Percentiles rank a stretch among this genome's conserved stretches.
Evolutionary conservation across 2,113 vertebrate genomes (phyloP).

Genomic region (Myocastor coypus): DNA sequence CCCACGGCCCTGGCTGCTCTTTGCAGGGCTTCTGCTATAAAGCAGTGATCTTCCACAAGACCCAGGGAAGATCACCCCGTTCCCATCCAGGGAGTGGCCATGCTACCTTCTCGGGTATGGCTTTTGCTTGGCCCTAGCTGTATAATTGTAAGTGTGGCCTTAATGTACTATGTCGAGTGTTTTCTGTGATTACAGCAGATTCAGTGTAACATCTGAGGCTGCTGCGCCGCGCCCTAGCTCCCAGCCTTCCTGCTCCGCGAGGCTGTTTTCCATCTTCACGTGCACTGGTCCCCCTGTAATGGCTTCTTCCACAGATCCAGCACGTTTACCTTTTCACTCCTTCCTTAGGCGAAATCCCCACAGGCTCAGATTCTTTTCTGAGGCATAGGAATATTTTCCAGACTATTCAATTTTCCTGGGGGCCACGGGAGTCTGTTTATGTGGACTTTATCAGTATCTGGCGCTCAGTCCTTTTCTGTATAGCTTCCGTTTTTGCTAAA

Average conservation of each 20-base stretch:
- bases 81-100: not conserved
- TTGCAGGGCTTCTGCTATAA: not conserved
- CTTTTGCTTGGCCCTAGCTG: not conserved
- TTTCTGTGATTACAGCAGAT: not conserved
- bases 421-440: not conserved
- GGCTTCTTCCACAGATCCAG: not conserved
- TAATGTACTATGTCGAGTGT: not conserved
- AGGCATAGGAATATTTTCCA: not conserved
- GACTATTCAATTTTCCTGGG: not conserved
- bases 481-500: not conserved
- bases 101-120: not conserved
- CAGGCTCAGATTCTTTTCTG: not conserved
- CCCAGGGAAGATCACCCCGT: not conserved
- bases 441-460: not conserved
- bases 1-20: not conserved
- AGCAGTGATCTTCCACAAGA: not conserved
- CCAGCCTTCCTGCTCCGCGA: not conserved
- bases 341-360: not conserved
- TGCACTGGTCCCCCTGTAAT: not conserved
- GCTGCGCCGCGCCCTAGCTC: not conserved
- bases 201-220: not conserved
- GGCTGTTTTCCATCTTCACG: not conserved
- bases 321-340: not conserved
- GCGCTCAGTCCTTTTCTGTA: not conserved
- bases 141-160: not conserved